These are phyloP conservation scores for Opisthocomus hoazin DNA, from an alignment of 2,113 vertebrate species.

Conservation along the genomic window DNA sequence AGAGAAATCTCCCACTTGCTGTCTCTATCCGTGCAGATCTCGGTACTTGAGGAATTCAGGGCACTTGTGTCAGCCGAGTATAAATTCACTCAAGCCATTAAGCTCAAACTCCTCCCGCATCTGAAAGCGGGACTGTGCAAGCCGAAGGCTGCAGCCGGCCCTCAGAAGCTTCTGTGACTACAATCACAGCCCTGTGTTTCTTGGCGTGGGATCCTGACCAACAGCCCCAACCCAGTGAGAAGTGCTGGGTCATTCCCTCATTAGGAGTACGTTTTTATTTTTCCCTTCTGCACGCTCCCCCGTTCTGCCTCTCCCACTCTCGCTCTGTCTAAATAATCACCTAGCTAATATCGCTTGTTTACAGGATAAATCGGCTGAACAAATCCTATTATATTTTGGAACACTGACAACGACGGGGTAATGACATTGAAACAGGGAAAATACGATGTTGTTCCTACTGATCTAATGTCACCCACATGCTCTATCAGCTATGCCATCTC, in stretches of 20 bases:
- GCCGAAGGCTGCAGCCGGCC: background rate
- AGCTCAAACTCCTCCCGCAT: background rate
- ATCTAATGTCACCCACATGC: background rate
- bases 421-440: constrained; percentile 37
- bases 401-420: background rate
- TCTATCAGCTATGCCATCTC: background rate
- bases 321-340: background rate
- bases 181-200: constrained; percentile 29
- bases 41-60: background rate
- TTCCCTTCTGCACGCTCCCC: background rate
- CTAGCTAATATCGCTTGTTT: constrained; percentile 56
- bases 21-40: background rate
- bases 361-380: constrained; percentile 65
- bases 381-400: constrained; percentile 72
- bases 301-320: background rate
- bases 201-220: background rate
- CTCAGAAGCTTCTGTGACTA: background rate
- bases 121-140: background rate
- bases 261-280: constrained; percentile 66
- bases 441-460: background rate
- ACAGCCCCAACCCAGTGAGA: background rate
- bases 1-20: background rate
- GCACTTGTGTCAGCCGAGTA: background rate
- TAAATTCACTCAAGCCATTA: background rate
- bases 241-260: constrained; percentile 57